These are phyloP conservation scores for Ligdia adustata DNA, from an alignment of 2,888 invertebrate species.

Conservation along the genomic window DNA sequence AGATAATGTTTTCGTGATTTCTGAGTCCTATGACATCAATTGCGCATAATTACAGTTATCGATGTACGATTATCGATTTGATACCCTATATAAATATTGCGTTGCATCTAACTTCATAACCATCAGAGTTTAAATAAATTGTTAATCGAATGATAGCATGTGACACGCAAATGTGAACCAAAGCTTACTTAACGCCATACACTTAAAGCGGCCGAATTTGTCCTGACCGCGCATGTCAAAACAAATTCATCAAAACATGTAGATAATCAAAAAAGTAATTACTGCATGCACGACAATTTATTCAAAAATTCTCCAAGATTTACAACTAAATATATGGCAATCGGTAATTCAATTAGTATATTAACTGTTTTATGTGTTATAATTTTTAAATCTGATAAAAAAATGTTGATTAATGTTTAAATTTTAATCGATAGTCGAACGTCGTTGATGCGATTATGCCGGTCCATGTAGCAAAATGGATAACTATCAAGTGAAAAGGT, in stretches of 20 bases:
- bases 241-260: conserved; percentile 67
- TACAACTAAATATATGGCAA: conserved; percentile 26
- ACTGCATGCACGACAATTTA: conserved; percentile 79
- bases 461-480: too few relatives aligned
- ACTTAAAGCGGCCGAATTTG: conserved; percentile 71
- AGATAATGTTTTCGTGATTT: too few relatives aligned
- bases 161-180: conserved; percentile 63
- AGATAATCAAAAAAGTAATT: conserved; percentile 60
- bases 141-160: too few relatives aligned
- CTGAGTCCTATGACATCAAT: too few relatives aligned
- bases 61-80: too few relatives aligned
- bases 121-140: too few relatives aligned
- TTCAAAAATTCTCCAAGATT: conserved; percentile 71
- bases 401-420: conserved; percentile 10
- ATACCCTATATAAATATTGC: too few relatives aligned
- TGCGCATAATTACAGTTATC: too few relatives aligned
- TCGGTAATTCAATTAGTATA: conserved; percentile 39
- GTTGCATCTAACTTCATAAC: too few relatives aligned
- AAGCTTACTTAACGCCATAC: conserved; percentile 75
- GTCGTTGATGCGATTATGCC: conserved; percentile 33
- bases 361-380: conserved; percentile 31
- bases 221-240: conserved; percentile 53
- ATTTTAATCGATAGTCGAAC: conserved; percentile 6
- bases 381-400: conserved; percentile 26
- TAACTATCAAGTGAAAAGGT: too few relatives aligned